Percentiles rank a stretch among this genome's conserved stretches.
phyloP scores from a whole-genome alignment of 2,888 invertebrate species.

The Euplexia lucipara region DNA sequence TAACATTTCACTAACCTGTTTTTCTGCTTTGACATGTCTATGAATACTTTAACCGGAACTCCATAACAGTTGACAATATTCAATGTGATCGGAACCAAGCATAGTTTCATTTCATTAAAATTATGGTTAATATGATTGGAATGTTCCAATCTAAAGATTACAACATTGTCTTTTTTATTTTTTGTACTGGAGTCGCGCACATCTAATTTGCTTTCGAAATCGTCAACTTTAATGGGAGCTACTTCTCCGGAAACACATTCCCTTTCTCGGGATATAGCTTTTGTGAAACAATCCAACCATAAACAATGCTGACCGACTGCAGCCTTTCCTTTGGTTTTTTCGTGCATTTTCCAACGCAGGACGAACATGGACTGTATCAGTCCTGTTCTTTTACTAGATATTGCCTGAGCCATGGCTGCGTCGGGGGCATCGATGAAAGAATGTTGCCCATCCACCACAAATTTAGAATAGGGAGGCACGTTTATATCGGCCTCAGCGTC shows the following conservation, averaged over 20 bases:
- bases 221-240: conserved; percentile 82
- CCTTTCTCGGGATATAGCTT: conserved; percentile 86
- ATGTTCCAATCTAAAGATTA: conserved; percentile 92
- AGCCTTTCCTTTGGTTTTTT: conserved; percentile 89
- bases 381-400: conserved; percentile 68
- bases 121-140: conserved; percentile 91
- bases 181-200: conserved; percentile 73
- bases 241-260: conserved; percentile 76
- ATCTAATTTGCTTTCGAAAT: conserved; percentile 73
- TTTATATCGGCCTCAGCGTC: conserved; percentile 73
- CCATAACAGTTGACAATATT: conserved; percentile 93
- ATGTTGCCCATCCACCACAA: conserved; percentile 77
- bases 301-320: conserved; percentile 94
- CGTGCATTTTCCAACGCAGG: conserved; percentile 90
- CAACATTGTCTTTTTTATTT: conserved; percentile 86
- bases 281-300: conserved; percentile 91
- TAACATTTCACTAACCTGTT: conserved; percentile 86
- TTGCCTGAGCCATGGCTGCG: conserved; percentile 57
- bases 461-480: conserved; percentile 78
- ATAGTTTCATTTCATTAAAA: conserved; percentile 91
- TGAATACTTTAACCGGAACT: conserved; percentile 90
- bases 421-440: conserved; percentile 75
- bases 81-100: conserved; percentile 93
- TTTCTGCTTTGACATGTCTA: conserved; percentile 91
- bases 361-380: conserved; percentile 87